These are phyloP conservation scores for Sminthurides bifidus DNA, from an alignment of 1,140 invertebrate species.

Conservation along the genomic window DNA sequence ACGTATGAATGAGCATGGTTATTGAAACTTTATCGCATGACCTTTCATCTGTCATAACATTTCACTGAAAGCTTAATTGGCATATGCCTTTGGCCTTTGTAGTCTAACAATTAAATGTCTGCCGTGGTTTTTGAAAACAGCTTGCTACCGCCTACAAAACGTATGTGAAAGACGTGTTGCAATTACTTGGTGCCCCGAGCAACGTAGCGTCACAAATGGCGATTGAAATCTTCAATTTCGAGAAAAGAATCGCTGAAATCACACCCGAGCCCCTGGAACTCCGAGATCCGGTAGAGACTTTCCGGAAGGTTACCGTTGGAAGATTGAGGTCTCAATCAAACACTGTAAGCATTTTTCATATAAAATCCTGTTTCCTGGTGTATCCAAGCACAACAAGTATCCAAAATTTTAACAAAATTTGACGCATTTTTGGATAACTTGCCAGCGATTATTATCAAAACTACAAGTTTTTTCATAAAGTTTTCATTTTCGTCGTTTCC, in stretches of 20 bases:
- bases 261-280: slow-evolving; percentile 36
- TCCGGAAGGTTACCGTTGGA: slow-evolving; percentile 37
- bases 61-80: background rate
- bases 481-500: slow-evolving; percentile 24
- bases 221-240: slow-evolving; percentile 47
- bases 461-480: background rate
- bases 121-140: slow-evolving; percentile 35
- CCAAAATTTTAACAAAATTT: background rate
- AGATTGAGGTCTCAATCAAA: slow-evolving; percentile 39
- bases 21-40: background rate
- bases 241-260: slow-evolving; percentile 48
- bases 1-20: background rate
- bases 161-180: slow-evolving; percentile 45
- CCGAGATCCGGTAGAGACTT: slow-evolving; percentile 36
- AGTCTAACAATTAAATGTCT: background rate
- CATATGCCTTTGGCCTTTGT: background rate
- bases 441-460: background rate
- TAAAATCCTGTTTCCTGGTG: slow-evolving; percentile 12
- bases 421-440: background rate
- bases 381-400: background rate
- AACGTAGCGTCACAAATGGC: slow-evolving; percentile 43
- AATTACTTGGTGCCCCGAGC: slow-evolving; percentile 41
- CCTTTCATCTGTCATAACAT: background rate
- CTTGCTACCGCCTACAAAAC: slow-evolving; percentile 43
- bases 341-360: slow-evolving; percentile 38